Evolutionary conservation across 2,113 vertebrate genomes (phyloP).

Genomic region (Apodemus sylvaticus): DNA sequence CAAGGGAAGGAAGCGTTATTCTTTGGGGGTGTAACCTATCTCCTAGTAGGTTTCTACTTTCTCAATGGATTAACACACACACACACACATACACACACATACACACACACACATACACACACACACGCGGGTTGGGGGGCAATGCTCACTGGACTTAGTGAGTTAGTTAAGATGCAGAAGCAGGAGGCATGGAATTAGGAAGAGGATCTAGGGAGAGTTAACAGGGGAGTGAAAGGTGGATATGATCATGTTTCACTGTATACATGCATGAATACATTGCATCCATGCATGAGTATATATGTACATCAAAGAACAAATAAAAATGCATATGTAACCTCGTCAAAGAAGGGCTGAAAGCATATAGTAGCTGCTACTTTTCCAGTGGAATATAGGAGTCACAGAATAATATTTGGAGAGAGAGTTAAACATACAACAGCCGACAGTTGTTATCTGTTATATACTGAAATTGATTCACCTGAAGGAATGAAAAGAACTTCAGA

Average conservation of each 20-base stretch:
- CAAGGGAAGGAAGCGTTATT: not conserved
- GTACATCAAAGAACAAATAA: not conserved
- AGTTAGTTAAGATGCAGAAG: not conserved
- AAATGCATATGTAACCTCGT: not conserved
- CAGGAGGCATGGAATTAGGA: not conserved
- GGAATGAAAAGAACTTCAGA: not conserved
- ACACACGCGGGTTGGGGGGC: no score
- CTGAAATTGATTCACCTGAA: fast-evolving
- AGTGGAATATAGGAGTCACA: not conserved
- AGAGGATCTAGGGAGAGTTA: no score
- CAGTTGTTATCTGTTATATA: not conserved
- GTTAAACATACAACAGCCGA: not conserved
- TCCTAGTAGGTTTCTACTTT: not conserved
- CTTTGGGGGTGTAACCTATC: not conserved
- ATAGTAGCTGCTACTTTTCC: not conserved
- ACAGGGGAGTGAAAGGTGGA: no score
- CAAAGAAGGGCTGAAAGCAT: not conserved
- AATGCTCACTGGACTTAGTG: not conserved
- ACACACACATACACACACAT: not conserved
- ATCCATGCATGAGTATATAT: no score
- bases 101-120: no score
- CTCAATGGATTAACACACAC: not conserved
- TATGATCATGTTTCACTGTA: not conserved
- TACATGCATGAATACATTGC: no score
- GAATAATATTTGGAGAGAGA: not conserved